Evolutionary conservation across 2,113 vertebrate genomes (phyloP), one percentile per base, ranked within the genome.

Genomic region (Bos indicus): DNA sequence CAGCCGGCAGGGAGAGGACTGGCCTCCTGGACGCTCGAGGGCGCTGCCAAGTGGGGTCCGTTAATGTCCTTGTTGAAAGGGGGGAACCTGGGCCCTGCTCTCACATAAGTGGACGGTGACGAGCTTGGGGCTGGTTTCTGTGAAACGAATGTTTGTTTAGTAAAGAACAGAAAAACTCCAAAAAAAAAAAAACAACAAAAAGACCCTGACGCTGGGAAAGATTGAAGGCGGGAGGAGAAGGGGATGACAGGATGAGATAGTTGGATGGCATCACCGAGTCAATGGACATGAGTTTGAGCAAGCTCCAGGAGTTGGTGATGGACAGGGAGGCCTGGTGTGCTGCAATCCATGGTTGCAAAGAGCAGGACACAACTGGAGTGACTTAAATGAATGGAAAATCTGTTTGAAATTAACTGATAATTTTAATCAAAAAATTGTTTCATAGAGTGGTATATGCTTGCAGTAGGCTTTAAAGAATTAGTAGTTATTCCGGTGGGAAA

Each of bases 1-100:
- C 56, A 0, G 97, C 96, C 96, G 93, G 92, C 86, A 96, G 97
- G 97, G 59, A 85, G 97, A 95, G 91, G 96, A 81, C 94, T 16
- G 23, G 23, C 94, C 94, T 95, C 88, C 92, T 91, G 93, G 90
- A 89, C 93, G 54, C 95, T 80, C 30, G 40, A 51, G 90, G 96
- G 90, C 95, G 83, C 86, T 85, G 93, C 97, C 88, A 43, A 0
- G 64, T 81, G 10, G 87, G 93, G 92, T 90, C 94, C 97, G 16
- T 30, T 86, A 6, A 7, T 2, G 10, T 25, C 81, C 59, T 59
- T 6, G 1, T 88, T 26, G 17, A 6, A 10, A 87, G 21, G 17
- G 16, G 17, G 11, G 11, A 12, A 2, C 43, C 1, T 25, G 2
- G 28, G 25, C 3, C 36, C 57, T 59, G 30, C 54, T 81, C n/a